These are phyloP conservation scores for Harpalus rubripes DNA, from an alignment of 2,888 invertebrate genomes.

Conservation along the genomic window DNA sequence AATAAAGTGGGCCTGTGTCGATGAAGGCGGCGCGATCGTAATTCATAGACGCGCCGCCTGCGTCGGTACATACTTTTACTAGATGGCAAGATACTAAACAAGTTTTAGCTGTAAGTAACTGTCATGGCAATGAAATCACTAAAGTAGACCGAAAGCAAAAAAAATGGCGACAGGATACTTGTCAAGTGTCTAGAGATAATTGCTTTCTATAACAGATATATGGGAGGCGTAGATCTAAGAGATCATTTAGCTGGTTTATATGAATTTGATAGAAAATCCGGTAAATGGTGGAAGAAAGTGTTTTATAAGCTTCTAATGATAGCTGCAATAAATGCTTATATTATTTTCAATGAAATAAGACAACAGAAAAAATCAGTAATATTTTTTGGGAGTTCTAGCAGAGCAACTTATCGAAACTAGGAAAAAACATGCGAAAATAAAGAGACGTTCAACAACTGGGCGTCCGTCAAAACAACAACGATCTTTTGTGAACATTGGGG, in stretches of 20 bases:
- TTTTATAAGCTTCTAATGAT: constrained; percentile 8
- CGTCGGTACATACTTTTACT: too few species aligned
- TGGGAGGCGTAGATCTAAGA: background rate
- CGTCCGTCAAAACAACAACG: too few species aligned
- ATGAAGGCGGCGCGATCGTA: too few species aligned
- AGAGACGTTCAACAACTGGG: background rate
- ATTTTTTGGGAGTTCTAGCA: background rate
- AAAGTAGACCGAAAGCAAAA: background rate
- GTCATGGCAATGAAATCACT: background rate
- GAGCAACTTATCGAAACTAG: background rate
- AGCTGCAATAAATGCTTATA: background rate
- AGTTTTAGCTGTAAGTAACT: too few species aligned
- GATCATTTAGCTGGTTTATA: background rate
- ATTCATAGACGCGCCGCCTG: too few species aligned
- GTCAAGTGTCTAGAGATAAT: background rate
- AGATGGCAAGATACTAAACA: too few species aligned
- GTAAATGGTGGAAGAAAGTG: background rate
- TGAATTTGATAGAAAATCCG: too few species aligned
- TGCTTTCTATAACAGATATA: background rate
- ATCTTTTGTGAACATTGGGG: too few species aligned
- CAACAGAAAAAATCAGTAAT: background rate
- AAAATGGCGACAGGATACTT: constrained; percentile 4
- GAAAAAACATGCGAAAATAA: constrained; percentile 4
- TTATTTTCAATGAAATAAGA: background rate
- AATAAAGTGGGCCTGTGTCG: too few species aligned